Conservation (phyloP, 2,888 invertebrate species). For the Melolontha melolontha region DNA sequence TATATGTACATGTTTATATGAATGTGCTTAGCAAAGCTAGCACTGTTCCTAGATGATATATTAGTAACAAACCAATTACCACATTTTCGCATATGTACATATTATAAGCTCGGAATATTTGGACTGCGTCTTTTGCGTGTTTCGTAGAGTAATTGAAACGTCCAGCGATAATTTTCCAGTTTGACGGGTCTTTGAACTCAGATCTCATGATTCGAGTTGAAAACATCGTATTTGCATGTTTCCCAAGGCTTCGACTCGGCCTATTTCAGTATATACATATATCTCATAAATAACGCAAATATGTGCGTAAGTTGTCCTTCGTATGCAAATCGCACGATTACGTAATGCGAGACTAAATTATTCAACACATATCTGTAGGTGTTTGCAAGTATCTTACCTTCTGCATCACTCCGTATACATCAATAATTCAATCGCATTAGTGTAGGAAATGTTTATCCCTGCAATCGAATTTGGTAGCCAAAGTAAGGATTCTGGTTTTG, state of each 20-base stretch:
- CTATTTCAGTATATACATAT: not conserved
- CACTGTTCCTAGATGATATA: constrained; percentile 12
- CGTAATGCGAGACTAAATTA: constrained; percentile 30
- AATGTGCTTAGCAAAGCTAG: constrained; percentile 24
- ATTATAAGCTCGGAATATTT: constrained; percentile 15
- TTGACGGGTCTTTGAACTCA: constrained; percentile 31
- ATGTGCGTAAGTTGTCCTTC: constrained; percentile 29
- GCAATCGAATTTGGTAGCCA: constrained; percentile 7
- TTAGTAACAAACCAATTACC: constrained; percentile 29
- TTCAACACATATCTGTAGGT: not conserved
- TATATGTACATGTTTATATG: constrained; percentile 15
- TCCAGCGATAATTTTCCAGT: constrained; percentile 28
- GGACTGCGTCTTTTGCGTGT: not conserved
- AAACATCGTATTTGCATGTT: constrained; percentile 26
- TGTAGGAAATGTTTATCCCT: constrained; percentile 4
- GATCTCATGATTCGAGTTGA: constrained; percentile 27
- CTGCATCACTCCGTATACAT: constrained; percentile 34
- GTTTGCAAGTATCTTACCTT: constrained; percentile 5
- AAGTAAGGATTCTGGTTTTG: constrained; percentile 24
- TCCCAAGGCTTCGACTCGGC: not conserved
- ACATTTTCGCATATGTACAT: constrained; percentile 17
- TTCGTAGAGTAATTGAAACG: constrained; percentile 21
- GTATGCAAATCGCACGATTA: constrained; percentile 30
- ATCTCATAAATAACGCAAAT: constrained; percentile 35
- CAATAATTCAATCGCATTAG: constrained; percentile 34